phyloP scores from a whole-genome alignment of 2,888 invertebrate species.

The Synergus japonicus region DNA sequence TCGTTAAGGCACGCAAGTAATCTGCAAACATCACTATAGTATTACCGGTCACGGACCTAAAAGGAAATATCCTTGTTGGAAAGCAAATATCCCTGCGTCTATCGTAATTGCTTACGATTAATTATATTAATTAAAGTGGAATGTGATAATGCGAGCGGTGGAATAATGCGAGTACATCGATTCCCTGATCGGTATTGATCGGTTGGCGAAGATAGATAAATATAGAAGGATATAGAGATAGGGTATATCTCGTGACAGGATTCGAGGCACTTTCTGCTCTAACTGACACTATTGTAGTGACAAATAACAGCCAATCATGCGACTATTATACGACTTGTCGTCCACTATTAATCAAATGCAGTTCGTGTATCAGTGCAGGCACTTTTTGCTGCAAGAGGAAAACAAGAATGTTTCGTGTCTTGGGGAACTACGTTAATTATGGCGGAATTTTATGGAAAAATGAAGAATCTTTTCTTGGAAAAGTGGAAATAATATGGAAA shows the following conservation, averaged over 20 bases:
- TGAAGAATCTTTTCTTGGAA: background rate
- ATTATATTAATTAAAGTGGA: constrained; percentile 33
- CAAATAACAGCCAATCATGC: constrained; percentile 9
- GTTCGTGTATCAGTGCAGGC: background rate
- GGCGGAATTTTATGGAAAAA: background rate
- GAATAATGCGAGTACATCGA: background rate
- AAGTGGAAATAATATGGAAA: background rate
- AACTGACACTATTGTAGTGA: constrained; percentile 4
- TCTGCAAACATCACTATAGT: constrained; percentile 7
- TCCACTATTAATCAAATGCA: background rate
- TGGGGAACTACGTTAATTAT: background rate
- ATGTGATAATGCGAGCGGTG: constrained; percentile 26
- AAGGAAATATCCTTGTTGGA: constrained; percentile 23
- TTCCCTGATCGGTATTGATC: constrained; percentile 11
- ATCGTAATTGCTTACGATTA: constrained; percentile 26
- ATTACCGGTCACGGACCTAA: constrained; percentile 7
- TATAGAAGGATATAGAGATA: background rate
- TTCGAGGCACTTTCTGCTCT: background rate
- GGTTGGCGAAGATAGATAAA: background rate
- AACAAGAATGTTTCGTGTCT: background rate
- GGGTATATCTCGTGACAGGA: background rate
- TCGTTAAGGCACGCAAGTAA: constrained; percentile 27
- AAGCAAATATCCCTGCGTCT: background rate
- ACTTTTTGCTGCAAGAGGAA: background rate
- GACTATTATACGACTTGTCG: background rate